Evolutionary conservation across 2,888 invertebrate genomes (phyloP).

Genomic region (Ommatoiulus sabulosus): DNA sequence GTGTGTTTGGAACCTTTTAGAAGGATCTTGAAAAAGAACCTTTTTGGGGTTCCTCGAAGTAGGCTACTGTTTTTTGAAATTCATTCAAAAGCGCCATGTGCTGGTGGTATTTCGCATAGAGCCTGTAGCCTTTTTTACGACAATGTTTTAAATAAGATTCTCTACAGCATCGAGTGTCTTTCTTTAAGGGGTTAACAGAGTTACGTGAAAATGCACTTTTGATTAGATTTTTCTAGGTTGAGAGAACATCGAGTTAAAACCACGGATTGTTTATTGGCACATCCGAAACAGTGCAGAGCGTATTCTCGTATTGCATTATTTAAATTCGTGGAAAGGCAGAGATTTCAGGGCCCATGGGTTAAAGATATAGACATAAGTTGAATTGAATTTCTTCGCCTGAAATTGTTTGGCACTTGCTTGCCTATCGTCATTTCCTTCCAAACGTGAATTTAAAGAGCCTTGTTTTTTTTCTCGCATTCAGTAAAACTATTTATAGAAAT

Average conservation of each 20-base stretch:
- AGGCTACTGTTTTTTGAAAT: too few relatives aligned
- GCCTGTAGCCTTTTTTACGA: not conserved
- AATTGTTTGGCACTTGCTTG: conserved; percentile 25
- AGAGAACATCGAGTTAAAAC: not conserved
- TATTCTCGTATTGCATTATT: not conserved
- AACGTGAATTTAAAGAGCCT: conserved; percentile 39
- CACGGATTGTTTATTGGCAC: not conserved
- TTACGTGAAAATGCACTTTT: not conserved
- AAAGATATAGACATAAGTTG: conserved; percentile 22
- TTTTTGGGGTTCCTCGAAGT: too few relatives aligned
- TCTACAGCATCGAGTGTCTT: not conserved
- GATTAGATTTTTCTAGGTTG: not conserved
- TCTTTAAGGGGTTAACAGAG: not conserved
- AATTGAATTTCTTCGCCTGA: conserved; percentile 1
- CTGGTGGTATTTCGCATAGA: too few relatives aligned
- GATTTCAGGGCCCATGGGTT: conserved; percentile 13
- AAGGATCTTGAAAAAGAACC: too few relatives aligned
- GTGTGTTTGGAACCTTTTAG: too few relatives aligned
- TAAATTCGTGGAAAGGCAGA: not conserved
- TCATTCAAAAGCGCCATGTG: too few relatives aligned
- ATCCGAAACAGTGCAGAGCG: not conserved
- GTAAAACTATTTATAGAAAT: conserved; percentile 21
- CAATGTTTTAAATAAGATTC: not conserved
- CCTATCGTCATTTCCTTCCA: conserved; percentile 29
- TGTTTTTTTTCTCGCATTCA: not conserved